Percentiles rank a stretch among this genome's conserved stretches.
Conservation (phyloP, 2,888 invertebrate genomes). For the Netelia virgata region DNA sequence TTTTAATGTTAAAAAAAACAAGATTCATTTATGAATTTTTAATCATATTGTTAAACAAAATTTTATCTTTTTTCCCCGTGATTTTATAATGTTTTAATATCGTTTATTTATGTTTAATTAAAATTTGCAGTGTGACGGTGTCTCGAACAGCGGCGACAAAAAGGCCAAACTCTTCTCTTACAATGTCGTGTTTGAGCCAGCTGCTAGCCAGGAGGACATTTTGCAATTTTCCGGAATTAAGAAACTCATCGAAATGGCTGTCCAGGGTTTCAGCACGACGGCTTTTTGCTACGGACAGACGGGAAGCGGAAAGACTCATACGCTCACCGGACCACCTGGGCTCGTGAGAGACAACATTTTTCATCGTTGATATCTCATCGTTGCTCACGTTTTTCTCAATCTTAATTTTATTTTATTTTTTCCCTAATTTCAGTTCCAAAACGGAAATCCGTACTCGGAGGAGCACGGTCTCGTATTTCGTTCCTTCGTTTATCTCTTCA, state of each 20-base stretch:
- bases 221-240: constrained; percentile 96
- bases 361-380: constrained; percentile 1
- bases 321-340: constrained; percentile 96
- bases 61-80: neutral
- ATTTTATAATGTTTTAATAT: constrained; percentile 6
- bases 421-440: constrained; percentile 87
- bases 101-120: constrained; percentile 44
- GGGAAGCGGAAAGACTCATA: constrained; percentile 98
- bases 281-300: constrained; percentile 99
- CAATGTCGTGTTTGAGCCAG: constrained; percentile 97
- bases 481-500: constrained; percentile 95
- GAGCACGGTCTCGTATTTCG: constrained; percentile 96
- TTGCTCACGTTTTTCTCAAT: neutral
- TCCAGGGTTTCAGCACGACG: constrained; percentile 97
- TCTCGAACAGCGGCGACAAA: constrained; percentile 86
- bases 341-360: constrained; percentile 87
- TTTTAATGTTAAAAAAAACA: neutral
- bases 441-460: constrained; percentile 89
- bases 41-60: neutral
- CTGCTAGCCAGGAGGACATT: constrained; percentile 93
- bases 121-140: constrained; percentile 75
- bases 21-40: neutral
- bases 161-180: constrained; percentile 96
- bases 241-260: constrained; percentile 96
- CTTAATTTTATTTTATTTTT: constrained; percentile 13